Base-by-base conservation (phyloP, 2,888 invertebrate species). In the Drosophila emarginata region DNA sequence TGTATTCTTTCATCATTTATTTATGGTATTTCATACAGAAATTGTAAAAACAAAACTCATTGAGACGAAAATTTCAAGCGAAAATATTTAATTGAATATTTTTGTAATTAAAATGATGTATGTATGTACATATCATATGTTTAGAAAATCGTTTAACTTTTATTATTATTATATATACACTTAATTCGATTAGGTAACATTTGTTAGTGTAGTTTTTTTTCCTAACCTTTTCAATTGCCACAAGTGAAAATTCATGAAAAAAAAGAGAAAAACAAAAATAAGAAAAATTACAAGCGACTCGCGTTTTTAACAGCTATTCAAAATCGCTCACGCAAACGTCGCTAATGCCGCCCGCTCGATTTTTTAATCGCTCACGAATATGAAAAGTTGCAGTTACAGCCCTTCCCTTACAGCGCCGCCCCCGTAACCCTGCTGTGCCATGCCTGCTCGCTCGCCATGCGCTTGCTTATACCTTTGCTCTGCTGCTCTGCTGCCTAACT, bases 401-500 rank as follows among this genome's bases (percentile, higher is more conserved):
- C 37, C 37, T 7, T 11, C 11, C 45, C 39, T 1, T 14, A 21
- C 18, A 12, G 18, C 18, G 18, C 21, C 11, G 21, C 11, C 28
- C 14, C 26, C 51, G 5, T 5, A 18, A 36, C 39, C 58, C 18
- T 18, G 45, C 21, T 12, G 18, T 45, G 62, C 28, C 37, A 7
- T 51, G 85, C 53, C 63, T 65, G 72, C 86, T 68, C 69, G 45
- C 53, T 62, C 67, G 72, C 86, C 80, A 81, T 69, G 77, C 79
- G 87, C 80, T 84, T 80, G 80, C 87, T 87, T 81, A 32, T 32
- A 32, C 26, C 32, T 28, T 32, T 40, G 51, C 57, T 51, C 52
- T 57, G 68, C 77, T 63, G 64, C 67, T 32, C 32, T 73, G 64
- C 70, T 39, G 60, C 36, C 67, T 40, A 11, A 39, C 61, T 26